Percentiles rank a stretch among this genome's conserved stretches.
Conservation (phyloP, 2,113 vertebrate genomes). For the Lampris megalopsis region DNA sequence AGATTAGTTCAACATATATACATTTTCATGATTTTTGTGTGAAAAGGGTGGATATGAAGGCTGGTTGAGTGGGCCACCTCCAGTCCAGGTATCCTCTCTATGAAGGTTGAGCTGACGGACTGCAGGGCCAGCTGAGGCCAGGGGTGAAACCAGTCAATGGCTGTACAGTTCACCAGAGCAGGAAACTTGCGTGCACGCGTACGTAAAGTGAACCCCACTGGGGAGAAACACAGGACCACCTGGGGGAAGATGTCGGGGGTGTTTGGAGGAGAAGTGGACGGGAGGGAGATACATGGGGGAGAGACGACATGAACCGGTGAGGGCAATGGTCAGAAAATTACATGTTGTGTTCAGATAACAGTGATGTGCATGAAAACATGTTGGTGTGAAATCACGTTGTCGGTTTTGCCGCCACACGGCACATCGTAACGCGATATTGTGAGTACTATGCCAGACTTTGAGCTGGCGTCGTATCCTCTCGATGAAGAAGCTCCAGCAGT, state of each 20-base stretch:
- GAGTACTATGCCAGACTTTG: conserved; percentile 70
- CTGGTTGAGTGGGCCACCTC: conserved; percentile 56
- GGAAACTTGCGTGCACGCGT: conserved; percentile 79
- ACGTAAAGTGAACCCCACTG: conserved; percentile 80
- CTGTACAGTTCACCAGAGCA: conserved; percentile 77
- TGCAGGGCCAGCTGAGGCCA: conserved; percentile 77
- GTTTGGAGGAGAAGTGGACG: background rate
- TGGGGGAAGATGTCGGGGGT: conserved; percentile 25
- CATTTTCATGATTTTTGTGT: background rate
- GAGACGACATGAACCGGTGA: background rate
- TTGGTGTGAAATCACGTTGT: background rate
- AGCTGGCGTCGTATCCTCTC: conserved; percentile 84
- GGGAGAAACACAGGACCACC: conserved; percentile 85
- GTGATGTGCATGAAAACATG: background rate
- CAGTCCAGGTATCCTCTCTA: conserved; percentile 79
- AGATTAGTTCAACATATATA: too few relatives aligned
- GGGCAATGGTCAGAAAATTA: background rate
- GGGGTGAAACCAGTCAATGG: conserved; percentile 76
- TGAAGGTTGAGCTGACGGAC: conserved; percentile 80
- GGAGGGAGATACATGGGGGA: background rate
- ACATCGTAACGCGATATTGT: background rate
- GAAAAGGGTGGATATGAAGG: background rate
- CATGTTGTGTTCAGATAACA: background rate
- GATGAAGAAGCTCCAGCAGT: conserved; percentile 85
- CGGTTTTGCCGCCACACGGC: too few relatives aligned